Conservation (phyloP, 1,140 invertebrate species). For the Drosophila navojoa region DNA sequence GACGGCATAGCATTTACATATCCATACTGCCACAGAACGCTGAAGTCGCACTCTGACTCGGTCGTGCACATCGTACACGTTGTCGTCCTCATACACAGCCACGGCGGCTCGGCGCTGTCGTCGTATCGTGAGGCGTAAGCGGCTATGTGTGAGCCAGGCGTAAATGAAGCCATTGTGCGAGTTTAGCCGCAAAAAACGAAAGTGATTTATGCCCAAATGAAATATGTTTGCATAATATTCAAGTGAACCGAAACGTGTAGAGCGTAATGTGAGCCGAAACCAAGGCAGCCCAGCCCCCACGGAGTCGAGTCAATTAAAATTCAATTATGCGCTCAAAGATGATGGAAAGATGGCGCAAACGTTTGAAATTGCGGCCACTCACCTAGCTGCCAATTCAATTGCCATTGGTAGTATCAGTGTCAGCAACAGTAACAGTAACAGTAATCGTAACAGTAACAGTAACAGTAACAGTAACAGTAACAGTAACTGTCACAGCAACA, state of each 20-base stretch:
- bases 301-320: constrained; percentile 70
- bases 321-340: constrained; percentile 76
- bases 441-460: background rate
- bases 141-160: constrained; percentile 45
- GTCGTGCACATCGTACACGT: constrained; percentile 25
- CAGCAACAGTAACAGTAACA: background rate
- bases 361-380: constrained; percentile 70
- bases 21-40: constrained; percentile 24
- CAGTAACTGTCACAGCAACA: background rate
- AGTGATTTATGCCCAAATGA: constrained; percentile 76
- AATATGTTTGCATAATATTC: constrained; percentile 61
- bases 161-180: constrained; percentile 67
- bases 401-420: background rate
- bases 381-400: constrained; percentile 37
- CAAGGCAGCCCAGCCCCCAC: background rate
- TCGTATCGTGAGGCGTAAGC: constrained; percentile 34
- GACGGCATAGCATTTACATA: constrained; percentile 23
- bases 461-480: background rate
- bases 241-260: constrained; percentile 40
- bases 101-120: constrained; percentile 15
- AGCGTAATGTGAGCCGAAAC: constrained; percentile 5
- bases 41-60: constrained; percentile 34
- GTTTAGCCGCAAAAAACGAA: constrained; percentile 71
- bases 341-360: constrained; percentile 76
- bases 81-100: constrained; percentile 14